A percentile compares a stretch with the other conserved stretches of the same genome.
These are phyloP conservation scores for Uria lomvia DNA, from an alignment of 2,113 vertebrate genomes.

Conservation along the genomic window DNA sequence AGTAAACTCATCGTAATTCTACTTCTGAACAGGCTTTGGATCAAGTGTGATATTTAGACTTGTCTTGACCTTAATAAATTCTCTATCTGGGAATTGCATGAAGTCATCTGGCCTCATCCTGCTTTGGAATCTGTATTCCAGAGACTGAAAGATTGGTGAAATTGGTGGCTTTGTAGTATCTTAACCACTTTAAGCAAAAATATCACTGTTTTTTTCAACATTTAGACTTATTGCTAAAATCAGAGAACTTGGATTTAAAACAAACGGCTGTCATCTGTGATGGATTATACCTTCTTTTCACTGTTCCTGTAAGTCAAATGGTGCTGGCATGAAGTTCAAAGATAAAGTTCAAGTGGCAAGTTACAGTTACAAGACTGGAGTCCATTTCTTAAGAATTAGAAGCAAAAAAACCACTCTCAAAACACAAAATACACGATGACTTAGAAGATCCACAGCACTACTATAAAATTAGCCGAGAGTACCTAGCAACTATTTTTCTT, in stretches of 20 bases:
- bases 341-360: neutral
- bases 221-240: neutral
- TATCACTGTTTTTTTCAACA: neutral
- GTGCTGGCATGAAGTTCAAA: slow-evolving; percentile 10
- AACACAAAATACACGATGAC: neutral
- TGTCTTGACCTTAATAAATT: neutral
- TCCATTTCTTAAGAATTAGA: neutral
- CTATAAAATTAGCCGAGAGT: neutral
- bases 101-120: neutral
- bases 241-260: slow-evolving; percentile 5
- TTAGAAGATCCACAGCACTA: neutral
- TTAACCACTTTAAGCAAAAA: slow-evolving; percentile 1
- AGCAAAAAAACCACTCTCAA: neutral
- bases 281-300: slow-evolving; percentile 11
- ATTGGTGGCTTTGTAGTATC: neutral
- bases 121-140: neutral
- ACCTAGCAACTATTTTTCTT: neutral
- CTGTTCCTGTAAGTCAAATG: neutral
- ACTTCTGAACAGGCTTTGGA: neutral
- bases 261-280: slow-evolving; percentile 13
- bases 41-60: neutral
- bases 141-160: neutral
- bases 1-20: neutral
- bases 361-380: neutral
- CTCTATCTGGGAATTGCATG: neutral